Evolutionary conservation across 2,113 vertebrate species (phyloP).

Genomic region (Microtus ochrogaster): DNA sequence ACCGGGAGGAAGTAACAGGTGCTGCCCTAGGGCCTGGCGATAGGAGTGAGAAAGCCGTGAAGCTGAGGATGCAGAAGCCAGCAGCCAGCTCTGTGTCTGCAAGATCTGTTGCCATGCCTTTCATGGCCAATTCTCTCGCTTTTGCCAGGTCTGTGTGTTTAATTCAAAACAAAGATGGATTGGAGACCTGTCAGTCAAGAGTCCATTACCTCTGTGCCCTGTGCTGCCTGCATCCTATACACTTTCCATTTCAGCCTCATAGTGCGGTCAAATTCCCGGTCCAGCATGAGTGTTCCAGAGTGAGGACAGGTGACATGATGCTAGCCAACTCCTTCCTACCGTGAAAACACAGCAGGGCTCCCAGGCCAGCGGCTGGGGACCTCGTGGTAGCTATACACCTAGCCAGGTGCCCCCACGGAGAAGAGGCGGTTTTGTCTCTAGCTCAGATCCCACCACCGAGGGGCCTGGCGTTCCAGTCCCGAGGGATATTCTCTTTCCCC

Average conservation of each 20-base stretch:
- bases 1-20: not conserved
- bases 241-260: rapidly evolving
- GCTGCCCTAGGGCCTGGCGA: not conserved
- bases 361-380: not conserved
- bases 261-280: not conserved
- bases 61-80: not conserved
- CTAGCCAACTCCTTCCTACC: not conserved
- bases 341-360: no score
- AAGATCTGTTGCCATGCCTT: rapidly evolving
- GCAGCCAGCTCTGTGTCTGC: not conserved
- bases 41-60: no score
- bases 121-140: rapidly evolving
- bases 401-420: rapidly evolving
- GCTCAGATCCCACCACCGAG: not conserved
- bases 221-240: rapidly evolving
- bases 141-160: rapidly evolving
- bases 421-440: not conserved
- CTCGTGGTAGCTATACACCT: no score
- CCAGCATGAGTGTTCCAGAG: rapidly evolving
- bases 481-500: not conserved
- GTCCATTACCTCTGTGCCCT: not conserved
- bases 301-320: rapidly evolving
- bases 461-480: not conserved
- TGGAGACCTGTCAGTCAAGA: rapidly evolving
- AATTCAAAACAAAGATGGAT: not conserved